A percentile compares a stretch with the other conserved stretches of the same genome.
These are phyloP conservation scores for Agriopis marginaria DNA, from an alignment of 2,888 invertebrate species.

Conservation along the genomic window DNA sequence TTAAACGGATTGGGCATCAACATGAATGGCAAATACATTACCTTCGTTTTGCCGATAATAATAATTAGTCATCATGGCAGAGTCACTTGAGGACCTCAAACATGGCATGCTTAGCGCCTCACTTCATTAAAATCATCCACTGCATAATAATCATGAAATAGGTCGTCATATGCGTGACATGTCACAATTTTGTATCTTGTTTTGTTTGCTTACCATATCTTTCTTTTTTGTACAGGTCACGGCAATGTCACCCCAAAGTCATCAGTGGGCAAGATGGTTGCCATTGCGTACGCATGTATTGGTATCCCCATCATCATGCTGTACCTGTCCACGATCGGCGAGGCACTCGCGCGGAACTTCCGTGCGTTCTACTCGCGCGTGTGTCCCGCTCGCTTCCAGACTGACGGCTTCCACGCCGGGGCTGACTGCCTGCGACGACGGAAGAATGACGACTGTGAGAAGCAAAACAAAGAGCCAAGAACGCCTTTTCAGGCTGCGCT, in stretches of 20 bases:
- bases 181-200: too few relatives aligned
- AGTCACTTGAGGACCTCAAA: too few relatives aligned
- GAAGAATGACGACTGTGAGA: slow-evolving; percentile 59
- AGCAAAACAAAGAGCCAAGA: slow-evolving; percentile 56
- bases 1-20: too few relatives aligned
- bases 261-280: slow-evolving; percentile 92
- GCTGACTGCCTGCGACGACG: slow-evolving; percentile 59
- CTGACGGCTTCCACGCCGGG: slow-evolving; percentile 60
- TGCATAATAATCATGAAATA: too few relatives aligned
- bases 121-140: too few relatives aligned
- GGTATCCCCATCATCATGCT: slow-evolving; percentile 96
- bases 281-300: slow-evolving; percentile 93
- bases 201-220: too few relatives aligned
- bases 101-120: too few relatives aligned
- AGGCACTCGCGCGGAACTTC: slow-evolving; percentile 92
- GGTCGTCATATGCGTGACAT: too few relatives aligned
- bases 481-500: slow-evolving; percentile 81
- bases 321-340: slow-evolving; percentile 95
- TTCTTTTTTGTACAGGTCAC: slow-evolving; percentile 87
- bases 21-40: too few relatives aligned
- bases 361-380: slow-evolving; percentile 89
- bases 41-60: too few relatives aligned
- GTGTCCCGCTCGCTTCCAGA: slow-evolving; percentile 61
- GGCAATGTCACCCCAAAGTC: slow-evolving; percentile 94
- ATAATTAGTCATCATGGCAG: too few relatives aligned